Conservation (phyloP, 2,888 invertebrate genomes). For the Cantharis lateralis region DNA sequence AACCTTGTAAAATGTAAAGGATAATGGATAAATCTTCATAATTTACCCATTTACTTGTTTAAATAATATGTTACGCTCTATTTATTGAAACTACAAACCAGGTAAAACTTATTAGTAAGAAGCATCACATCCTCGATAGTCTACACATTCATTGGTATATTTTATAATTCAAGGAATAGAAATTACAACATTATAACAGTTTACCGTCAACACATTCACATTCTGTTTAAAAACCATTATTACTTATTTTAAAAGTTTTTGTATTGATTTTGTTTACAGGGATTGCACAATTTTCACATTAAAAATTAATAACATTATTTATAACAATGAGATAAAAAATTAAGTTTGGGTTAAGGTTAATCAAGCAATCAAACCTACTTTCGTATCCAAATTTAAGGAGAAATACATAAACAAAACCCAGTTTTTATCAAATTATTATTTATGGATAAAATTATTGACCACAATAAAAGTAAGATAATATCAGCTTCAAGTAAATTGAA, state of each 20-base stretch:
- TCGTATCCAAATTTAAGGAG: not conserved
- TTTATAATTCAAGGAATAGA: not conserved
- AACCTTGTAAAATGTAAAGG: not conserved
- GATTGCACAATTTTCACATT: not conserved
- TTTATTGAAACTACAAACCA: not conserved
- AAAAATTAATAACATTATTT: not conserved
- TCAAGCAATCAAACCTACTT: not conserved
- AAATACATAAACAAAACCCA: not conserved
- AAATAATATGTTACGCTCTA: not conserved
- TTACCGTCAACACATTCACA: not conserved
- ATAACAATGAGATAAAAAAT: conserved; percentile 1
- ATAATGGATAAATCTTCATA: not conserved
- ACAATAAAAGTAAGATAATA: not conserved
- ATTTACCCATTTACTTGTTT: not conserved
- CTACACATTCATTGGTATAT: not conserved
- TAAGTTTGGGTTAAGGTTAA: conserved; percentile 14
- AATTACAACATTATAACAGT: not conserved
- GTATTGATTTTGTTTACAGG: not conserved
- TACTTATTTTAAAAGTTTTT: not conserved
- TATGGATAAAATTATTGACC: not conserved
- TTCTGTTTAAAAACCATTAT: not conserved
- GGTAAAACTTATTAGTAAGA: not conserved
- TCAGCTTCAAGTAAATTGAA: not conserved
- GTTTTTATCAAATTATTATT: not conserved
- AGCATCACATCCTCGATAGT: not conserved